Evolutionary conservation across 2,797 vertebrate genomes (phyloP), one percentile per base, ranked within the genome.

Genomic region (Melanitta fusca): DNA sequence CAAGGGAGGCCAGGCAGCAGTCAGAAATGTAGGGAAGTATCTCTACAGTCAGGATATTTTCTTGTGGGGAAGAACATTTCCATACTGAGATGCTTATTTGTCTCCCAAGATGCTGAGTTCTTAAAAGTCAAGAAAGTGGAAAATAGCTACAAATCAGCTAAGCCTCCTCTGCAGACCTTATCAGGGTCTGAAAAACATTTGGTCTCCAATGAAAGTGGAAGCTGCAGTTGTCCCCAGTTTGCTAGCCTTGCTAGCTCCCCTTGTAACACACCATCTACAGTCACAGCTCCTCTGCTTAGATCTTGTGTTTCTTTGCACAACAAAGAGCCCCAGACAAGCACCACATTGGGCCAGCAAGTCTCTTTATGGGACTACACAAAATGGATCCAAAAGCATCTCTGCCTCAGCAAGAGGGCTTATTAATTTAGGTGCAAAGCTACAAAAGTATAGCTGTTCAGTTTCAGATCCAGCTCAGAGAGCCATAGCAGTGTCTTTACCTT

Each of bases 101-200:
- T 80, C 65, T 85, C 58, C 66, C 47, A 77, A 54, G 49, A 69
- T 21, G 16, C 0, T 85, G 65, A 66, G 49, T 43, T 57, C 70
- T 80, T 85, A 53, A 2, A 80, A 90, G 60, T 21, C 41, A 68
- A 53, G 64, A 70, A 92, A 85, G 60, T 19, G 56, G 27, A 34
- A 84, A 88, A 91, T 24, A 88, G 51, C 82, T 84, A 88, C 66
- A 64, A 77, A 58, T 81, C 51, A 84, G 25, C 43, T 81, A 60
- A 81, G 85, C 77, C 86, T 84, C 75, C 78, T 75, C 66, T 70
- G n/a, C 39, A 95, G 77, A 86, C 82, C 43, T 77, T 68, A 73
- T 21, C 8, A 70, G 64, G 6, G 45, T 54, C 83, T 90, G 65
- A 77, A 94, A 88, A 94, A 58, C 51, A 41, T 84, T 77, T 81